These are phyloP conservation scores for Drosophila villosipedis DNA, from an alignment of 2,888 invertebrate genomes.

Conservation along the genomic window DNA sequence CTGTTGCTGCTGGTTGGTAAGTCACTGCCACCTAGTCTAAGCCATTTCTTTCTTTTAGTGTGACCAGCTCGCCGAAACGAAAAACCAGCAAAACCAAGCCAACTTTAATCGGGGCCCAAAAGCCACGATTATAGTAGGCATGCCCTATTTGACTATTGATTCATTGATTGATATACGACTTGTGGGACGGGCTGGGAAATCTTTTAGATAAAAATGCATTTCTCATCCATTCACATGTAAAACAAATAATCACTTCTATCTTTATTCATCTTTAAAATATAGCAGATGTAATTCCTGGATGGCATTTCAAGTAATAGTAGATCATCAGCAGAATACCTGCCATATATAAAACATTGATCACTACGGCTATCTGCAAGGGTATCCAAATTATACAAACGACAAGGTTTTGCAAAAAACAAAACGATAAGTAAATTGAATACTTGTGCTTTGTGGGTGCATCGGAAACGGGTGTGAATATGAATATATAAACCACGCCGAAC, in stretches of 20 bases:
- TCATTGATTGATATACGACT: neutral
- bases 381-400: conserved; percentile 37
- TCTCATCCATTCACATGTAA: neutral
- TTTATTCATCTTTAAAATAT: conserved; percentile 24
- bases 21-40: conserved; percentile 57
- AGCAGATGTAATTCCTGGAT: conserved; percentile 54
- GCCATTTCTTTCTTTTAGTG: conserved; percentile 46
- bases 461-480: conserved; percentile 62
- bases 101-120: conserved; percentile 4
- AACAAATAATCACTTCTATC: neutral
- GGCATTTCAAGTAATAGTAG: conserved; percentile 56
- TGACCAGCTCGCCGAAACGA: conserved; percentile 36
- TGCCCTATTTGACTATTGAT: neutral
- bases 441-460: conserved; percentile 66
- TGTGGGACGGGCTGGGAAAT: neutral
- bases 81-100: conserved; percentile 21
- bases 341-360: conserved; percentile 48
- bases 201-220: neutral
- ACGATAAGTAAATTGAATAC: conserved; percentile 51
- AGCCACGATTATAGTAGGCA: conserved; percentile 9
- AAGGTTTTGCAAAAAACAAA: conserved; percentile 54
- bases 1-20: conserved; percentile 27
- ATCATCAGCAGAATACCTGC: conserved; percentile 50
- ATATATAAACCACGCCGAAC: conserved; percentile 63
- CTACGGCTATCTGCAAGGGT: conserved; percentile 32